Evolutionary conservation across 2,113 vertebrate species (phyloP), one percentile per base, ranked within the genome.

Genomic region (Otocyon megalotis): DNA sequence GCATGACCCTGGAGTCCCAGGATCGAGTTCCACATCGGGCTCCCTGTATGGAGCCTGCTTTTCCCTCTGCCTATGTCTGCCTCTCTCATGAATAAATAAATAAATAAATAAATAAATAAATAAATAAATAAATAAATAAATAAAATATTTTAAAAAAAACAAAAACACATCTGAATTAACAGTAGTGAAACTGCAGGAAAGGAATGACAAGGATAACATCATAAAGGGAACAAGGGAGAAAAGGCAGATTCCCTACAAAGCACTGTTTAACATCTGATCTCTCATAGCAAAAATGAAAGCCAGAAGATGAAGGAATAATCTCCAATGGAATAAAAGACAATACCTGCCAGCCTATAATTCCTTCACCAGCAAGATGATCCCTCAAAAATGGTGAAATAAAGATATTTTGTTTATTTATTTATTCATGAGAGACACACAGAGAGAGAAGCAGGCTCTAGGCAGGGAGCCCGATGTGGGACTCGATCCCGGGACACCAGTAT

Each of bases 211-310:
- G 54, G 30, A 76, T 76, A 76, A 76, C 74, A 74, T 37, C 67
- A 84, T 30, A 63, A 85, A 92, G 85, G 56, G 56, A 85, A 32
- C 32, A 92, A 85, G 4, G 63, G 43, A 76, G 16, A 84, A 84
- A 54, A 85, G 50, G 16, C 76, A 54, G 48, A 56, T 43, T 81
- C 24, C n/a, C 26, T 37, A 35, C n/a, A 74, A 84, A 62, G 19
- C 19, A 63, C 81, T 63, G n/a, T 76, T 76, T 85, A 93, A 84
- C 16, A 62, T 50, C 54, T 91, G 16, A 93, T 30, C 85, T 93
- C 81, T 84, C 37, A 37, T 20, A 93, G 74, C 32, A 80, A 62
- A 24, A 84, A 63, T 63, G 32, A 93, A 85, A 93, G 32, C 43
- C 91, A 85, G 37, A 74, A 50, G 24, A 76, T 24, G 35, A 60